Evolutionary conservation across 2,888 invertebrate genomes (phyloP).

Genomic region (Thecocarcelia acutangulata): DNA sequence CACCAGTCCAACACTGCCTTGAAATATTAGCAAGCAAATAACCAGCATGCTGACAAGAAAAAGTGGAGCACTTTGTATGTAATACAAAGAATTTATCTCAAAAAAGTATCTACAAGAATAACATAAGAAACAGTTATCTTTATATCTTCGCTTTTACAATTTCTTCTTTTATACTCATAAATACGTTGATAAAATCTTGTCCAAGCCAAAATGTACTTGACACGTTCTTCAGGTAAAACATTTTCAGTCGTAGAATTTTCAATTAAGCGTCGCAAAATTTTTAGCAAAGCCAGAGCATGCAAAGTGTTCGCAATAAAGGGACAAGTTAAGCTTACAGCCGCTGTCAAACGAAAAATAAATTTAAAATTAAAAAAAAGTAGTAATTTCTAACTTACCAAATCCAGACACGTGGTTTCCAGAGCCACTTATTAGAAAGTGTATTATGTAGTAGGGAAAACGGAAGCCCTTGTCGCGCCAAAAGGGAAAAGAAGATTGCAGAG

Average conservation of each 20-base stretch:
- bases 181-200: slow-evolving; percentile 54
- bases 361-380: background rate
- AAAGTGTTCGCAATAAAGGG: slow-evolving; percentile 45
- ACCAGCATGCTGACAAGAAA: slow-evolving; percentile 73
- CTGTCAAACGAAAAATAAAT: slow-evolving; percentile 6
- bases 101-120: slow-evolving; percentile 45
- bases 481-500: slow-evolving; percentile 47
- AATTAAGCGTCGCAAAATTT: slow-evolving; percentile 48
- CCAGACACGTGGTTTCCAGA: slow-evolving; percentile 25
- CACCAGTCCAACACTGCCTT: slow-evolving; percentile 74
- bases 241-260: slow-evolving; percentile 42
- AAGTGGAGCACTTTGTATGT: slow-evolving; percentile 72
- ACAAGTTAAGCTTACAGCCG: slow-evolving; percentile 41
- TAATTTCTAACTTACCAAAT: slow-evolving; percentile 20
- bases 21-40: slow-evolving; percentile 75
- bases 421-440: slow-evolving; percentile 40
- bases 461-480: slow-evolving; percentile 44
- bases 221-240: slow-evolving; percentile 38
- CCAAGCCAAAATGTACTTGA: slow-evolving; percentile 50
- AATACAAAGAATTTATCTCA: slow-evolving; percentile 58
- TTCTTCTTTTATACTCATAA: slow-evolving; percentile 29
- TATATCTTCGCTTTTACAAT: background rate
- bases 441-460: slow-evolving; percentile 47
- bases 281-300: slow-evolving; percentile 56
- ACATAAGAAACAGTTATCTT: background rate